A percentile compares a stretch with the other conserved stretches of the same genome.
Evolutionary conservation across 1,140 invertebrate genomes (phyloP).

Genomic region (Tribolium castaneum): DNA sequence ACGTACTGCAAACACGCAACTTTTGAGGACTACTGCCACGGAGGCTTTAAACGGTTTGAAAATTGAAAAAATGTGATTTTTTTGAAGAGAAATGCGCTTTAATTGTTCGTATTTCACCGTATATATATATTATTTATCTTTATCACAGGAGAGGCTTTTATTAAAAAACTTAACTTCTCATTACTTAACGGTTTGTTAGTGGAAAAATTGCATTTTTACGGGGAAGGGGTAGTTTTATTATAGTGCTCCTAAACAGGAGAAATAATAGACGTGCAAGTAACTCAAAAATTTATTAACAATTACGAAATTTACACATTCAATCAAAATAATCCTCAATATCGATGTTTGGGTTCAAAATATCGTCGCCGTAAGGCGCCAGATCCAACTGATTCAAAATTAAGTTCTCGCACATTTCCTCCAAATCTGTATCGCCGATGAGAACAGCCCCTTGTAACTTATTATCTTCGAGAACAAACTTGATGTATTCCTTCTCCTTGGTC

Average conservation of each 20-base stretch:
- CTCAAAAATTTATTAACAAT: not conserved
- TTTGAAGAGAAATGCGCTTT: too few species aligned
- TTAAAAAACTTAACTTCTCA: too few species aligned
- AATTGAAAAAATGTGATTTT: too few species aligned
- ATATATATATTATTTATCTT: too few species aligned
- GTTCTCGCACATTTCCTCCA: slow-evolving; percentile 99
- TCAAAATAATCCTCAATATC: slow-evolving; percentile 99
- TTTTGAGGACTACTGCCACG: not conserved
- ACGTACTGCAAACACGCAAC: not conserved
- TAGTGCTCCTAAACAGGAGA: too few species aligned
- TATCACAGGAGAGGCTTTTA: too few species aligned
- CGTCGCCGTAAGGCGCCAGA: slow-evolving; percentile 87
- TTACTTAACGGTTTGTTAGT: too few species aligned
- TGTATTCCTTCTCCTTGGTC: slow-evolving; percentile 86
- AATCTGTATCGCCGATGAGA: slow-evolving; percentile 95
- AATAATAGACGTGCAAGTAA: not conserved
- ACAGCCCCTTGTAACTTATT: slow-evolving; percentile 92
- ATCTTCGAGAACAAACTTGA: slow-evolving; percentile 91
- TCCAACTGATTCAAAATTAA: slow-evolving; percentile 96
- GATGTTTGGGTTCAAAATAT: slow-evolving; percentile 93
- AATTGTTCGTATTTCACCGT: too few species aligned
- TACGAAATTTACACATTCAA: slow-evolving; percentile 65
- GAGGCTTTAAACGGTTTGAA: too few species aligned
- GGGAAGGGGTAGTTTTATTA: too few species aligned
- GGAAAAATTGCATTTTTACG: too few species aligned